Conservation (phyloP, 2,888 invertebrate species). For the Thereva nobilitata region DNA sequence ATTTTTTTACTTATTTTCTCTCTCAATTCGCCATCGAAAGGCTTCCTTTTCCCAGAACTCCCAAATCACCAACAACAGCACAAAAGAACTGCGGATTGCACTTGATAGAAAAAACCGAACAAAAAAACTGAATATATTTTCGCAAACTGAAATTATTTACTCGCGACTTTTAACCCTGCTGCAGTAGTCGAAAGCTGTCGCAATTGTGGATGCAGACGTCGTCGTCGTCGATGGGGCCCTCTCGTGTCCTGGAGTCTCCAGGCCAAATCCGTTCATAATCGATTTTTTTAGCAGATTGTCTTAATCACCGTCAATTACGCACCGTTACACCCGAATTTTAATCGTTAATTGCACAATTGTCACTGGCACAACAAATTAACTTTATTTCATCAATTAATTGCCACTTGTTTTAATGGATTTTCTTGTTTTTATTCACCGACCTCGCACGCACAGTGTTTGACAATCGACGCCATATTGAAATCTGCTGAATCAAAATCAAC, state of each 20-base stretch:
- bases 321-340: not conserved
- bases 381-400: slow-evolving; percentile 8
- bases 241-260: slow-evolving; percentile 24
- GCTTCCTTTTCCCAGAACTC: too few species aligned
- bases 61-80: too few species aligned
- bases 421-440: slow-evolving; percentile 10
- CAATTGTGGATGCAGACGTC: not conserved
- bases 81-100: too few species aligned
- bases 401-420: slow-evolving; percentile 15
- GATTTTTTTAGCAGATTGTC: slow-evolving; percentile 15
- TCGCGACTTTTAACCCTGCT: too few species aligned
- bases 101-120: too few species aligned
- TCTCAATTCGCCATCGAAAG: too few species aligned
- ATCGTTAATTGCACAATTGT: not conserved
- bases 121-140: too few species aligned
- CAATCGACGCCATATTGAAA: slow-evolving; percentile 40
- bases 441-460: slow-evolving; percentile 33
- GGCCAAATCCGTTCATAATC: slow-evolving; percentile 31
- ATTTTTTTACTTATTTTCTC: too few species aligned
- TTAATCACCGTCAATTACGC: not conserved
- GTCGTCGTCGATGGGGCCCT: slow-evolving; percentile 17
- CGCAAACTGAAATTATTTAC: too few species aligned
- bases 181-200: too few species aligned
- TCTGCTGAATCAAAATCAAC: slow-evolving; percentile 24
- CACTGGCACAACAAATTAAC: slow-evolving; percentile 1